Conservation (phyloP, 2,888 invertebrate species). For the Chrysodeixis includens region DNA sequence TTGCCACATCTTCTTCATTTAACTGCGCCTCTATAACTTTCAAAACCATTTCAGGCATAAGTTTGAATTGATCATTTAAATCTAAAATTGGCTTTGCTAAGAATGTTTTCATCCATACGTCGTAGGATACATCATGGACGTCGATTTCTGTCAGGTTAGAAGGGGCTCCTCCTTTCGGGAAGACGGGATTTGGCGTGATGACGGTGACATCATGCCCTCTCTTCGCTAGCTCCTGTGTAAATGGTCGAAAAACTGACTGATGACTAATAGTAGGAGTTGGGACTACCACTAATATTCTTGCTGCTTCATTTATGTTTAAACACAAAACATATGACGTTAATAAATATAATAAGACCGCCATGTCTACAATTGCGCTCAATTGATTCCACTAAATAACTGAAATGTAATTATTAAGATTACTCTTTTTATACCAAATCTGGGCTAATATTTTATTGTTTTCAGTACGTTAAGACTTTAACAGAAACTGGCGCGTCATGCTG, state of each 20-base stretch:
- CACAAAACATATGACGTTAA: neutral
- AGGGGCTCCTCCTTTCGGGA: constrained; percentile 64
- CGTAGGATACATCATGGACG: constrained; percentile 70
- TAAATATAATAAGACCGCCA: neutral
- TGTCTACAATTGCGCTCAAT: neutral
- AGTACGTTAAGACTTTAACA: no score
- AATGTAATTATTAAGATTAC: neutral
- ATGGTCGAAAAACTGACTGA: constrained; percentile 74
- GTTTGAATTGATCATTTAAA: constrained; percentile 19
- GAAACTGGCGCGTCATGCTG: no score
- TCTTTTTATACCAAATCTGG: no score
- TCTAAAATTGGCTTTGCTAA: neutral
- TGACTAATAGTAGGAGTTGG: constrained; percentile 80
- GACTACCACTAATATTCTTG: constrained; percentile 61
- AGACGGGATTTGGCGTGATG: constrained; percentile 43
- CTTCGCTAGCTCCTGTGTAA: constrained; percentile 73
- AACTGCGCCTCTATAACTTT: constrained; percentile 47
- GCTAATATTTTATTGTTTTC: no score
- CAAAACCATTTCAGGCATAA: constrained; percentile 27
- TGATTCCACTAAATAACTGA: neutral
- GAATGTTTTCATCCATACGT: constrained; percentile 32
- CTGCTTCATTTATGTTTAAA: constrained; percentile 28
- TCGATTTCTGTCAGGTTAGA: constrained; percentile 72
- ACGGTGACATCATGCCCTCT: constrained; percentile 31
- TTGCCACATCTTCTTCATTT: constrained; percentile 34